phyloP scores from a whole-genome alignment of 2,797 vertebrate genomes.

The Kryptolebias ocellatus region DNA sequence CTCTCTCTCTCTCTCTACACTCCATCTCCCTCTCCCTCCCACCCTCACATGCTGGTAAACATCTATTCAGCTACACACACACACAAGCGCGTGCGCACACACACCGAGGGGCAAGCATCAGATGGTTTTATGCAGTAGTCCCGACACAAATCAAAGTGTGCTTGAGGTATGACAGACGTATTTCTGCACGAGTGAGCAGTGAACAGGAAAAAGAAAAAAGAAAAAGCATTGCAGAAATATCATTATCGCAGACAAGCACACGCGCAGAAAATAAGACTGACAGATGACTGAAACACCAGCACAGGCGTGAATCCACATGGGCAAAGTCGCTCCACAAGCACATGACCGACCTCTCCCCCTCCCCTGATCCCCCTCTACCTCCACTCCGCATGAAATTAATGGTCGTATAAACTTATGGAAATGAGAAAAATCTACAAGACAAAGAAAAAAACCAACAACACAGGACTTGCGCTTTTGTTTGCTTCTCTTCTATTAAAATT shows the following conservation, averaged over 20 bases:
- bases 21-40: constrained; percentile 46
- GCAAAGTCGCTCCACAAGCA: constrained; percentile 43
- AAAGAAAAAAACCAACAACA: constrained; percentile 2
- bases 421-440: constrained; percentile 25
- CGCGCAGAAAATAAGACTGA: constrained; percentile 29
- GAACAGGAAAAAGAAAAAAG: constrained; percentile 35
- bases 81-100: constrained; percentile 10
- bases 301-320: constrained; percentile 24
- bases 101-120: constrained; percentile 4
- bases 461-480: constrained; percentile 7
- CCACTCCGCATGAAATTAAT: not conserved
- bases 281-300: constrained; percentile 35
- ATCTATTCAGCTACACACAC: constrained; percentile 45
- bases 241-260: constrained; percentile 20
- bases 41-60: constrained; percentile 63
- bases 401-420: no score
- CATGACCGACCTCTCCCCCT: constrained; percentile 22
- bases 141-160: constrained; percentile 46
- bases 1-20: constrained; percentile 22
- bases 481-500: constrained; percentile 1
- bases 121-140: constrained; percentile 12
- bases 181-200: constrained; percentile 38
- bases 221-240: constrained; percentile 30
- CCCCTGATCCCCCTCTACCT: constrained; percentile 6
- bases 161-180: constrained; percentile 51